Conservation (phyloP, 2,113 vertebrate genomes). For the Bubo blakistoni region DNA sequence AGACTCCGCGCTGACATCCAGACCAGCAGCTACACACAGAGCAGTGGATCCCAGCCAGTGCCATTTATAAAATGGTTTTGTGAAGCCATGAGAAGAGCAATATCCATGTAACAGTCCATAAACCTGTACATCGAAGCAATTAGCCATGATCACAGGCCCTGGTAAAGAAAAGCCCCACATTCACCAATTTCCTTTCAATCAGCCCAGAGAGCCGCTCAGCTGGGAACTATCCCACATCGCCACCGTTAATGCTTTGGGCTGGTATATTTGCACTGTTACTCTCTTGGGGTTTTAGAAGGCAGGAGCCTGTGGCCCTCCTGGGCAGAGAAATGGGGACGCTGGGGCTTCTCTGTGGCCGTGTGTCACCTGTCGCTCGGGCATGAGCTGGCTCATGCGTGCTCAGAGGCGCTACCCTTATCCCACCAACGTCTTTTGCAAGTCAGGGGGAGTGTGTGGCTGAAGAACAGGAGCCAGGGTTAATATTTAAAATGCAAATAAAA, state of each 20-base stretch:
- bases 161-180: not conserved
- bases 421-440: not conserved
- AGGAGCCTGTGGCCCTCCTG: not conserved
- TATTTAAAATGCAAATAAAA: not conserved
- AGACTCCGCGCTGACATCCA: not conserved
- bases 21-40: not conserved
- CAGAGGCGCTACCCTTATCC: not conserved
- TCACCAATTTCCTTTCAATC: not conserved
- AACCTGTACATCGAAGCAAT: slow-evolving; percentile 3
- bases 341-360: accelerated
- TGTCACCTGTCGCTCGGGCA: accelerated
- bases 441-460: not conserved
- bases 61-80: not conserved
- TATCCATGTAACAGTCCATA: slow-evolving; percentile 44
- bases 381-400: not conserved
- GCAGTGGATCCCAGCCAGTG: slow-evolving; percentile 13
- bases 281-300: not conserved
- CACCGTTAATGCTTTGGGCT: too few relatives aligned
- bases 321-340: not conserved
- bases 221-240: not conserved
- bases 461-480: not conserved
- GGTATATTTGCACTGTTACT: not conserved
- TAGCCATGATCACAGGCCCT: not conserved
- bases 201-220: not conserved
- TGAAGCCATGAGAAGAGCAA: slow-evolving; percentile 22